Conservation (phyloP, 1,140 invertebrate species). For the Rhysida immarginata region DNA sequence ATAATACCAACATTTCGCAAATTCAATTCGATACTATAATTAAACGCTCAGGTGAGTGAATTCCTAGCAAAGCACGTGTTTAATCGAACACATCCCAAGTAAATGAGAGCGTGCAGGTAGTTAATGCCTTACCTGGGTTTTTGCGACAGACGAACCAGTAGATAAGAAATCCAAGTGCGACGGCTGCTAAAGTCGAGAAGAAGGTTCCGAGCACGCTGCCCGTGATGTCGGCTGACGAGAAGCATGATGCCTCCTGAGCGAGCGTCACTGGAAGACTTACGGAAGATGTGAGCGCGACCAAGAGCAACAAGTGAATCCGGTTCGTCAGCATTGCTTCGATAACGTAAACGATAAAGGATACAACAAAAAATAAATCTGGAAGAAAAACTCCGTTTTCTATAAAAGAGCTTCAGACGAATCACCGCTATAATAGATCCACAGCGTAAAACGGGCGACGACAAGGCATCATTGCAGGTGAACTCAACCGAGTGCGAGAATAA, state of each 20-base stretch:
- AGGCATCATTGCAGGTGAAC: neutral
- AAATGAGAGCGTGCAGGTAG: too few relatives aligned
- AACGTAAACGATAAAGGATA: neutral
- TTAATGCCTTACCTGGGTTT: too few relatives aligned
- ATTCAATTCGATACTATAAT: too few relatives aligned
- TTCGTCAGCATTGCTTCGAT: neutral
- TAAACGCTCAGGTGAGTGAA: too few relatives aligned
- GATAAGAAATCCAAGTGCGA: constrained; percentile 23
- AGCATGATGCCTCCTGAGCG: constrained; percentile 21
- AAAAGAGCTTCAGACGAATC: neutral
- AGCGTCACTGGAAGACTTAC: neutral
- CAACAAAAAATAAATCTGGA: neutral
- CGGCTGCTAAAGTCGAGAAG: constrained; percentile 31
- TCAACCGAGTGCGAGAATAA: neutral
- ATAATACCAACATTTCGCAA: too few relatives aligned
- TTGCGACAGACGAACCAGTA: constrained; percentile 16
- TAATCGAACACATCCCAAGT: too few relatives aligned
- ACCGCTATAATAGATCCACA: neutral
- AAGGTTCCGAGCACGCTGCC: constrained; percentile 41
- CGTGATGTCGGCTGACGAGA: constrained; percentile 33
- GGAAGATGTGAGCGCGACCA: neutral
- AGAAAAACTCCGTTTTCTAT: neutral
- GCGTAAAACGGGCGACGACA: neutral
- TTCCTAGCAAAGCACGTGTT: too few relatives aligned
- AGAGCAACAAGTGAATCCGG: neutral